Evolutionary conservation across 2,888 invertebrate genomes (phyloP), one percentile per base, ranked within the genome.

Genomic region (Microctonus hyperodae): DNA sequence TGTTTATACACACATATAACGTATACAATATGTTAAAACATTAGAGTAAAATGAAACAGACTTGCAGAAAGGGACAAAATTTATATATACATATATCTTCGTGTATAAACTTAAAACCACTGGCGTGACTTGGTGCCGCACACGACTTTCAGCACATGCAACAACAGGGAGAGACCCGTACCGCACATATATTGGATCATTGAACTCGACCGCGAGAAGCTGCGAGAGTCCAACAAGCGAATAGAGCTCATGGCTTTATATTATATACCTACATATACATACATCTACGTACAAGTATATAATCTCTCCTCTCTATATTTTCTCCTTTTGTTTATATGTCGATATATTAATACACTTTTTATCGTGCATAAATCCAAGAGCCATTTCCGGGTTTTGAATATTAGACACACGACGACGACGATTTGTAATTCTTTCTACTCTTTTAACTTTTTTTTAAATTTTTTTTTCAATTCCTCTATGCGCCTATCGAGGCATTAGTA

Each of bases 111-210:
- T 28, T 10, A 28, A 61, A 44, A 22, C 61, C 50, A 55, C 55
- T 59, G 48, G n/a, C 53, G 53, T 37, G 37, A 62, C 53, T 53
- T 33, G 31, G 10, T 35, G 51, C 59, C 20, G 25, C 56, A 61
- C 50, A 61, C 57, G 66, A 62, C 51, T 62, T n/a, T 44, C 44
- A 44, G 51, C 50, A 58, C 58, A 62, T 62, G 62, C 57, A 67
- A 62, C 58, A 44, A n/a, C 16, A n/a, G n/a, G 59, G 25, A 23
- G 23, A 62, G 53, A 56, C 22, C 57, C 33, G 56, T 57, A 64
- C 55, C 44, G 31, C 55, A 51, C 40, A 31, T 33, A 61, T 22
- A 51, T 23, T 53, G 53, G 62, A 62, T 31, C 62, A 62, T 62
- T 62, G 62, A 62, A 62, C 62, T 53, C 62, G 37, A 16, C 7